Evolutionary conservation across 2,888 invertebrate species (phyloP).

Genomic region (Agriopis aurantiaria): DNA sequence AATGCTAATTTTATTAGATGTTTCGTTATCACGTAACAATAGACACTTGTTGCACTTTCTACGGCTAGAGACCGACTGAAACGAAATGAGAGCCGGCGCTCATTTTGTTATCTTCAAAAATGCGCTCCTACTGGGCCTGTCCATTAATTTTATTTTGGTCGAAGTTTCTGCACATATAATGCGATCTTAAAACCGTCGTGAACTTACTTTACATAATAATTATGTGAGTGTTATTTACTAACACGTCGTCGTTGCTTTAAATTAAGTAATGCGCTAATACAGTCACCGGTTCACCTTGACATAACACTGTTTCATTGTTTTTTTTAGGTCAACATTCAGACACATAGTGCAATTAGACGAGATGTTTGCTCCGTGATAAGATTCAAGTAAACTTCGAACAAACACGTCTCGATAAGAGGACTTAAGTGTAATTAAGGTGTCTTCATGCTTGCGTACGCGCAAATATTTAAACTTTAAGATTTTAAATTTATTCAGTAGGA

Average conservation of each 20-base stretch:
- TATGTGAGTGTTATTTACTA: conserved; percentile 9
- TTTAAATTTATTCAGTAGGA: not conserved
- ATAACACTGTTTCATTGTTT: conserved; percentile 49
- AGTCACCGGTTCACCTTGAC: conserved; percentile 47
- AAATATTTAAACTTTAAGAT: conserved; percentile 9
- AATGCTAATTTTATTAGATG: too few species aligned
- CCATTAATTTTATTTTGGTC: too few species aligned
- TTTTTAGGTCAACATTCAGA: conserved; percentile 50
- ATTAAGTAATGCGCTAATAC: conserved; percentile 33
- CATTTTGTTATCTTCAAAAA: too few species aligned
- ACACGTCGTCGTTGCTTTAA: conserved; percentile 13
- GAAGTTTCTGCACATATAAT: not conserved
- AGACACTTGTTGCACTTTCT: too few species aligned
- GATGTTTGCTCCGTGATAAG: conserved; percentile 44
- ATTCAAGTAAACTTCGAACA: conserved; percentile 29
- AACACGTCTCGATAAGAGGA: conserved; percentile 26
- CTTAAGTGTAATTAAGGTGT: conserved; percentile 29
- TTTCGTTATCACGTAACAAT: too few species aligned
- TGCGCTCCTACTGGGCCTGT: too few species aligned
- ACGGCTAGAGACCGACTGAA: too few species aligned
- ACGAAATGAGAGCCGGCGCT: too few species aligned
- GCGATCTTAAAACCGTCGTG: not conserved
- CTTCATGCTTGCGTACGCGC: conserved; percentile 18
- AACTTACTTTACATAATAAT: conserved; percentile 10
- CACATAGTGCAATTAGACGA: conserved; percentile 41